Evolutionary conservation across 2,797 vertebrate species (phyloP).

Genomic region (Chromis chromis): DNA sequence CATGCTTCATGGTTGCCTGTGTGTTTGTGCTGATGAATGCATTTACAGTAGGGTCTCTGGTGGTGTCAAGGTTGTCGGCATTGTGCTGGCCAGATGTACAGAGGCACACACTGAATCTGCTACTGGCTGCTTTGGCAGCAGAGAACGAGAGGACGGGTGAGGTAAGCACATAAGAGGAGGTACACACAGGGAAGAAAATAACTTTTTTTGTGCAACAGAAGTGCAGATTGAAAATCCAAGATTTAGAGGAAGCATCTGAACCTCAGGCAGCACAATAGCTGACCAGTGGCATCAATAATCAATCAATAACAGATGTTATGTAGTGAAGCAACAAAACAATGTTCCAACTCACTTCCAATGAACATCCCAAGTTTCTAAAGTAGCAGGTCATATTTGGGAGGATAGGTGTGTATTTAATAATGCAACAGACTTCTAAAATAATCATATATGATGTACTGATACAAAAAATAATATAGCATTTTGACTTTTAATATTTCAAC

Average conservation of each 20-base stretch:
- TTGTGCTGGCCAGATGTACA: slow-evolving; percentile 9
- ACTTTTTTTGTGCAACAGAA: no score
- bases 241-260: background rate
- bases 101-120: background rate
- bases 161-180: background rate
- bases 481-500: slow-evolving; percentile 3
- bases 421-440: background rate
- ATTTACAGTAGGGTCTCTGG: slow-evolving; percentile 23
- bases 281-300: background rate
- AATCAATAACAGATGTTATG: no score
- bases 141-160: background rate
- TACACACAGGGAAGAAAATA: background rate
- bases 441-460: slow-evolving; percentile 10
- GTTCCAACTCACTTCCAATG: background rate
- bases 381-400: background rate
- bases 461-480: background rate
- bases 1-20: slow-evolving; percentile 29
- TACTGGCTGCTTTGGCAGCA: background rate
- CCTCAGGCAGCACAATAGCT: background rate
- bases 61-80: slow-evolving; percentile 45
- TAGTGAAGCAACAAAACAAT: background rate
- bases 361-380: background rate
- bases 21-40: slow-evolving; percentile 53
- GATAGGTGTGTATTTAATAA: background rate
- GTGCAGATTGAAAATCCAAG: no score